Evolutionary conservation across 2,113 vertebrate genomes (phyloP), one percentile per base, ranked within the genome.

Genomic region (Brienomyrus brachyistius): DNA sequence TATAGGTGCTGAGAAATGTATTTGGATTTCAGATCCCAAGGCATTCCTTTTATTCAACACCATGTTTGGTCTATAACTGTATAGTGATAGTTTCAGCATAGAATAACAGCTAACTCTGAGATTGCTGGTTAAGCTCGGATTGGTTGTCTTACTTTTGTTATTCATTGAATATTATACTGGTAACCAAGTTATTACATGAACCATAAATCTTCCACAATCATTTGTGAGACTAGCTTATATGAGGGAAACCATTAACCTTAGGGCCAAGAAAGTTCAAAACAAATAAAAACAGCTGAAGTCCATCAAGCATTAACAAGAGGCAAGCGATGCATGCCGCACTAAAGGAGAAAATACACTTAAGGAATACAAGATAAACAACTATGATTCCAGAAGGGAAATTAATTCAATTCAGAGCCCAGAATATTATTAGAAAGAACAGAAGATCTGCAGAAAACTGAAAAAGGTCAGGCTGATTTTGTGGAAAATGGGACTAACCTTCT

Each of bases 401-500:
- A 27, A 27, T 77, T 15, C 13, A 0, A 77, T 19, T 40, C 15
- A 40, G 10, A 77, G 70, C 19, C 15, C 21, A 77, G 13, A 66
- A 66, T 50, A 8, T 85, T 50, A 15, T 15, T 15, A 86, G 50
- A 17, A 86, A 51, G 45, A 35, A 15, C 23, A 54, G 85, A 35
- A 35, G 70, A 17, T 66, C 62, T 66, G 3, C 23, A 5, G 70
- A 31, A 77, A 40, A 40, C 13, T 27, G 31, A 40, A 40, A 19
- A 23, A 77, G 31, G 70, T 40, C 15, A 1, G 31, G n/a, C 62
- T 70, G 62, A 19, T 43, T 77, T 19, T 77, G 5, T 5, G 35
- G 35, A 1, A 43, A 17, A 17, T 19, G 74, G 74, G 74, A 80
- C 90, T 93, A 23, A 95, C 95, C 96, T 93, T 97, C 97, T 91